Evolutionary conservation across 2,113 vertebrate species (phyloP), one percentile per base, ranked within the genome.

Genomic region (Pelmatolapia mariae): DNA sequence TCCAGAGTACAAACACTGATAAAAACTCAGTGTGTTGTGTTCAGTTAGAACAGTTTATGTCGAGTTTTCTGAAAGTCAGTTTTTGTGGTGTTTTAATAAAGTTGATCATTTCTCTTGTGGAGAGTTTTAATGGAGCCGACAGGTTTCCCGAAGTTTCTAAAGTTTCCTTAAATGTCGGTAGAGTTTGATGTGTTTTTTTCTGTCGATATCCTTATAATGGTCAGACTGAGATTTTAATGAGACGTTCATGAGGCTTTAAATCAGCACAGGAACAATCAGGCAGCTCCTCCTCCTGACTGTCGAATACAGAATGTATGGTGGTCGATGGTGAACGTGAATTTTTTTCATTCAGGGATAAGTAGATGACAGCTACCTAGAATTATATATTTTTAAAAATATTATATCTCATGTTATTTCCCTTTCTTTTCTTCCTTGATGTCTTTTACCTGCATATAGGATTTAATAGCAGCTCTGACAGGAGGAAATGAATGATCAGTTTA

Each of bases 401-500:
- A 36, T 29, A 53, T 12, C 31, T 80, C 7, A 82, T 8, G 63
- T 11, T 45, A n/a, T 57, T 38, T 66, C 47, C 68, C 8, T 68
- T 78, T 22, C n/a, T 87, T 68, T 59, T 53, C 31, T 68, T 68
- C 82, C 71, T 57, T 10, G 4, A 4, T 81, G 84, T 81, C 81
- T 76, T 90, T 76, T 66, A 7, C 13, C 52, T 66, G 79, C 15
- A 15, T 50, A 2, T 3, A 53, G 54, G 56, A 11, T 90, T 80
- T 81, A 83, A 71, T 66, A 54, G 53, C 47, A 50, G 52, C 85
- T 3, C 26, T 40, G 85, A 43, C 76, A 45, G 53, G 81, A 47
- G 7, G 53, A 33, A 16, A 66, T 86, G 82, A 90, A 87, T 66
- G 15, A 84, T 82, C 63, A 38, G 87, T 63, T 86, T 88, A 89